Conservation (phyloP, 1,140 invertebrate genomes). For the Tetragonula clypearis region DNA sequence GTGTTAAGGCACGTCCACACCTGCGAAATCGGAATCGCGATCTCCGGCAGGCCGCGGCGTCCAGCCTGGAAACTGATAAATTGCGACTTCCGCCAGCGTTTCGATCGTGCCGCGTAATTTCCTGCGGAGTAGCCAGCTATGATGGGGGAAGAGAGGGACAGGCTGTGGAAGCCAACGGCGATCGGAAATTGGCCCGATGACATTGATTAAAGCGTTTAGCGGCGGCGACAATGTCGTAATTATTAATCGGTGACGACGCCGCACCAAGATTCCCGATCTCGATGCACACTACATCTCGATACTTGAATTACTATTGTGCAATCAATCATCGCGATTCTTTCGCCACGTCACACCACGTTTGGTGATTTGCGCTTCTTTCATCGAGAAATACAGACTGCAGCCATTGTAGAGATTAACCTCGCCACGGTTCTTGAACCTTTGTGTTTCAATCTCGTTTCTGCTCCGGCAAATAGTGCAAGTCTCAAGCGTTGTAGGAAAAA, state of each 20-base stretch:
- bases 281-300: slow-evolving; percentile 1
- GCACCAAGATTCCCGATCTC: slow-evolving; percentile 71
- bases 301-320: neutral
- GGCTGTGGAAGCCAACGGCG: slow-evolving; percentile 73
- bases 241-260: slow-evolving; percentile 79
- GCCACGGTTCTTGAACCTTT: neutral
- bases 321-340: neutral
- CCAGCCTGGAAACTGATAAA: slow-evolving; percentile 77
- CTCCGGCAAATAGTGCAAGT: neutral
- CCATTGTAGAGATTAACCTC: neutral
- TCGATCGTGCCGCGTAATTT: slow-evolving; percentile 77
- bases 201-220: slow-evolving; percentile 82
- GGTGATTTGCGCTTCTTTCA: neutral
- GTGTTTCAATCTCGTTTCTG: neutral
- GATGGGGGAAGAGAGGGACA: slow-evolving; percentile 66
- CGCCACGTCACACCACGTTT: too few relatives aligned
- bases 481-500: neutral
- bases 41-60: slow-evolving; percentile 51
- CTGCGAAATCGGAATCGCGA: slow-evolving; percentile 59
- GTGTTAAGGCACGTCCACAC: slow-evolving; percentile 48
- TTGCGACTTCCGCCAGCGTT: slow-evolving; percentile 77
- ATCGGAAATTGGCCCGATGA: slow-evolving; percentile 83
- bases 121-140: slow-evolving; percentile 70
- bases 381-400: neutral
- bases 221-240: slow-evolving; percentile 78